phyloP scores from a whole-genome alignment of 2,113 vertebrate species.

The Neotragus moschatus region DNA sequence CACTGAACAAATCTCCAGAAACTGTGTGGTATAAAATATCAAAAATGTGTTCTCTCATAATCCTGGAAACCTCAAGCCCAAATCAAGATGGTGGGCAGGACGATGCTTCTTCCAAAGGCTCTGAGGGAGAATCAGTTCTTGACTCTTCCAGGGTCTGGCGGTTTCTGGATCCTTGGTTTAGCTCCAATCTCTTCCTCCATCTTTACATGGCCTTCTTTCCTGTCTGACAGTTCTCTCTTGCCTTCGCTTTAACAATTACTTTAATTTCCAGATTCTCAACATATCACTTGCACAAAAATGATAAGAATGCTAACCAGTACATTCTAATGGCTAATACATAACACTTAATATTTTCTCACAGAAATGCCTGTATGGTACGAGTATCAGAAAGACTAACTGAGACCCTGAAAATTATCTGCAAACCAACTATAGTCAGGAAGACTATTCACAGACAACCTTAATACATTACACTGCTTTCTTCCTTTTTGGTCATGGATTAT shows the following conservation, averaged over 20 bases:
- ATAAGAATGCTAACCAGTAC: not conserved
- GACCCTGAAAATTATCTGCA: slow-evolving; percentile 29
- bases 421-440: slow-evolving; percentile 13
- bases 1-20: not conserved
- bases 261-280: slow-evolving; percentile 27
- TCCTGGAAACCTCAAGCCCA: not conserved
- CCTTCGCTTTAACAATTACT: not conserved
- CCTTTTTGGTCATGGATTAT: slow-evolving; percentile 8
- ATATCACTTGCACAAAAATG: not conserved
- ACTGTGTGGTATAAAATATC: not conserved
- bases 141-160: not conserved
- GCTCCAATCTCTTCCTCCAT: not conserved
- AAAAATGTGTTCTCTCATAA: not conserved
- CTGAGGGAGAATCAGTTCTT: not conserved
- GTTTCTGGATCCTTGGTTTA: not conserved
- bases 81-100: not conserved
- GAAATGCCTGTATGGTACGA: not conserved
- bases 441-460: not conserved
- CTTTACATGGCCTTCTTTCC: not conserved
- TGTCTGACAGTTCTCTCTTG: not conserved
- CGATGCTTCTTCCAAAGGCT: not conserved
- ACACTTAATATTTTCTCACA: slow-evolving; percentile 14
- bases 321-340: not conserved
- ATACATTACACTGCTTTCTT: not conserved
- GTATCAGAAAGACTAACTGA: not conserved